Base-by-base conservation (phyloP, 2,888 invertebrate species). In the Catocala nupta region DNA sequence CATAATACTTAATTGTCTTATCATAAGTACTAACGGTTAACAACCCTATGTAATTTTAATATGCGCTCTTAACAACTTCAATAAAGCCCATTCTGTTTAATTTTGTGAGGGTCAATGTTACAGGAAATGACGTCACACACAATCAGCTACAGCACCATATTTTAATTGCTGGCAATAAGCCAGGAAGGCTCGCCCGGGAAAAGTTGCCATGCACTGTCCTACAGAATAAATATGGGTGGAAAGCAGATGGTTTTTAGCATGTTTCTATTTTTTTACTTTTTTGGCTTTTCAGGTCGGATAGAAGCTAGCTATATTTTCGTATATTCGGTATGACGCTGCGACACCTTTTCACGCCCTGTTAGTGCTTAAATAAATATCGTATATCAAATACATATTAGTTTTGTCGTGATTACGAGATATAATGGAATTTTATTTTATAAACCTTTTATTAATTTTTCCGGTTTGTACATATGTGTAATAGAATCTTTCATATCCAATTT, bases 141-240 rank as follows among this genome's bases (percentile, higher is more conserved):
- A 75, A 73, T 70, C 60, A 71, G 77, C 64, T 63, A 70, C 70
- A 63, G n/a, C 49, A 34, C 44, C 44, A 63, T 63, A 58, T 63
- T 63, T 63, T 50, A 57, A 13, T 6, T 49, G 16, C 55, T 76
- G 75, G 75, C 75, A 67, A 47, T 43, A 36, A 55, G 63, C 75
- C 75, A 65, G 63, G 25, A 25, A 56, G 52, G 60, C 44, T 53
- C 54, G 52, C 53, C 59, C 44, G 70, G 63, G 72, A 73, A 76
- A 75, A 75, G 59, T 70, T 70, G 63, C 65, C 58, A 56, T 61
- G 57, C 49, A 60, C 25, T 65, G 68, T 59, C 65, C 61, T 58
- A 58, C 57, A 9, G 47, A 59, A 63, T 70, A 62, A 73, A 73
- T 76, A 67, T 55, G 53, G 11, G 8, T 36, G 39, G 12, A 60